Conservation (phyloP, 2,888 invertebrate genomes). For the Phorcus lineatus region DNA sequence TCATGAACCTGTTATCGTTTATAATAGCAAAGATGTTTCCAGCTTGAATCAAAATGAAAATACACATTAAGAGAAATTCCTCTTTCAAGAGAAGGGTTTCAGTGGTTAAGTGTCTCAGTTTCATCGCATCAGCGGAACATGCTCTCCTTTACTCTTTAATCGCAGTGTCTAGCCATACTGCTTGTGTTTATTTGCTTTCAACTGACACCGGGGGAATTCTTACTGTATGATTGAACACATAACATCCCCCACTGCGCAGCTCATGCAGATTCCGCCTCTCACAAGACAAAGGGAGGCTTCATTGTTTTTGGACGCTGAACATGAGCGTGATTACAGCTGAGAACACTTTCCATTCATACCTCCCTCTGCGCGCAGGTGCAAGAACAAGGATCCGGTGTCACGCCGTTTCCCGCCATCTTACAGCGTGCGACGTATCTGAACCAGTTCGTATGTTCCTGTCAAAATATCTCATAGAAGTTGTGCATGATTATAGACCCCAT, state of each 20-base stretch:
- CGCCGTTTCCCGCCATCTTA: not conserved
- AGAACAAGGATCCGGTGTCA: not conserved
- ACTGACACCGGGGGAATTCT: slow-evolving; percentile 6
- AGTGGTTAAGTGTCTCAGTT: no score
- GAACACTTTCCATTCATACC: not conserved
- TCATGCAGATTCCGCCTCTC: not conserved
- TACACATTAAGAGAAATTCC: no score
- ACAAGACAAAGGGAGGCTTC: not conserved
- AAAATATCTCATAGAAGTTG: no score
- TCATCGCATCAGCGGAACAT: no score
- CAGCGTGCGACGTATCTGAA: not conserved
- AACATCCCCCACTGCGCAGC: slow-evolving; percentile 2
- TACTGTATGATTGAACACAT: not conserved
- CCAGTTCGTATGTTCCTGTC: no score
- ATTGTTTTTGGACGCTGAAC: slow-evolving; percentile 8
- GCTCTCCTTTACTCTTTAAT: no score
- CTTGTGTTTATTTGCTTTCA: not conserved
- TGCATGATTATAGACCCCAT: no score
- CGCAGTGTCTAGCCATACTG: not conserved
- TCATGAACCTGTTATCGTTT: no score
- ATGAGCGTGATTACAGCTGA: slow-evolving; percentile 11
- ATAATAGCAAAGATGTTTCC: no score
- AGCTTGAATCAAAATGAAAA: no score
- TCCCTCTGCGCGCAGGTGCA: slow-evolving; percentile 22
- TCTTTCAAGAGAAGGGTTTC: no score